Conservation (phyloP, 2,888 invertebrate species). For the Pristionchus entomophagus region DNA sequence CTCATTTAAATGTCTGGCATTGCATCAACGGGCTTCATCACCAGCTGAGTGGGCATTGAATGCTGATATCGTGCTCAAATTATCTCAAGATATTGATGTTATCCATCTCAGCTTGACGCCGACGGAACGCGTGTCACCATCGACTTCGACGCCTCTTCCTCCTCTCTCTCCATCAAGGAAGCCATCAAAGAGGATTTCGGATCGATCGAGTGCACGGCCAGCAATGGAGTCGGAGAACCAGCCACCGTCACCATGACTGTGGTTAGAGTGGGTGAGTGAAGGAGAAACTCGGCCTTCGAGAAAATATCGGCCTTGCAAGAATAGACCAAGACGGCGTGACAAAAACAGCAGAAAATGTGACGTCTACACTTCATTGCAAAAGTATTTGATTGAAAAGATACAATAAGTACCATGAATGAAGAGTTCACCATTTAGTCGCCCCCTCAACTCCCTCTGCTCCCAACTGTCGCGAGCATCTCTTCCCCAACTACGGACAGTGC, state of each 20-base stretch:
- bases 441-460: conserved; percentile 58
- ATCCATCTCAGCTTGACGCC: conserved; percentile 56
- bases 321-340: too few species aligned
- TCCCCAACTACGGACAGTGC: conserved; percentile 65
- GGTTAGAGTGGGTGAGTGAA: conserved; percentile 56
- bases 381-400: too few species aligned
- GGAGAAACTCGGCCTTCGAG: too few species aligned
- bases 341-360: neutral
- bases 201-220: conserved; percentile 62
- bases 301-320: too few species aligned
- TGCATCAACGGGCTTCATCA: too few species aligned
- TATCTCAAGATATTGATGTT: too few species aligned
- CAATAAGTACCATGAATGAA: too few species aligned
- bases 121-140: conserved; percentile 59
- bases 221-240: conserved; percentile 62
- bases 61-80: too few species aligned
- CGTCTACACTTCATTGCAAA: neutral
- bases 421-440: conserved; percentile 58
- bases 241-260: conserved; percentile 57
- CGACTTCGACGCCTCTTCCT: conserved; percentile 50
- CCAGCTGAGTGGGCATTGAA: too few species aligned
- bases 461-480: conserved; percentile 60
- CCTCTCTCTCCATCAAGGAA: conserved; percentile 55
- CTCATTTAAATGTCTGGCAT: too few species aligned
- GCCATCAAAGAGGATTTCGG: conserved; percentile 59